These are phyloP conservation scores for Hirtodrosophila duncani DNA, from an alignment of 2,888 invertebrate genomes.

Conservation along the genomic window DNA sequence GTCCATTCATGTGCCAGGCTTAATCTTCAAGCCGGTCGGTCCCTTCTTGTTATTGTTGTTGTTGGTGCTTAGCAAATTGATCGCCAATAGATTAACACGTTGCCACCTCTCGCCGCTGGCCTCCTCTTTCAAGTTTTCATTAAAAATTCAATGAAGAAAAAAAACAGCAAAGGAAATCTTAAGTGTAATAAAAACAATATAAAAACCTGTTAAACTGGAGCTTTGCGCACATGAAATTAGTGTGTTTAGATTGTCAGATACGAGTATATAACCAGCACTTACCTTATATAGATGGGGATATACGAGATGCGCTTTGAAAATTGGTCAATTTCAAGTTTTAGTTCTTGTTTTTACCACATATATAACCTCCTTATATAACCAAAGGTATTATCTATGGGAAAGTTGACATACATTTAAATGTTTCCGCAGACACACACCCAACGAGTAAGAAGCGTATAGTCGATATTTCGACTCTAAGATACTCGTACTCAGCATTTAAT, in stretches of 20 bases:
- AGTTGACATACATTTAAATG: no score
- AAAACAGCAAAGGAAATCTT: slow-evolving; percentile 34
- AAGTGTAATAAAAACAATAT: slow-evolving; percentile 3
- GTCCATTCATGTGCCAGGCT: slow-evolving; percentile 25
- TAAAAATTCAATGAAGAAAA: slow-evolving; percentile 12
- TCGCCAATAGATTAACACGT: slow-evolving; percentile 51
- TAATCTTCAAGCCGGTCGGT: slow-evolving; percentile 43
- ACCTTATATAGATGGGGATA: background rate
- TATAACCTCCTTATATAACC: no score
- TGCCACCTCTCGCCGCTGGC: slow-evolving; percentile 20
- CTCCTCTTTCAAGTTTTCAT: slow-evolving; percentile 32
- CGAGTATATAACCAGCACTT: background rate
- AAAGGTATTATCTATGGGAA: no score
- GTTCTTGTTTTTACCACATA: no score
- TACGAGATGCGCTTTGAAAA: no score
- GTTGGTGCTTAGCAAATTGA: slow-evolving; percentile 47
- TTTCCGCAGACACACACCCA: no score
- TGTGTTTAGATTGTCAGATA: no score
- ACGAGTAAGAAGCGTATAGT: no score
- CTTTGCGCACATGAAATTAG: slow-evolving; percentile 38
- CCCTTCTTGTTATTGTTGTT: slow-evolving; percentile 19
- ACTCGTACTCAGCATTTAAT: no score
- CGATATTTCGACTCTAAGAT: no score
- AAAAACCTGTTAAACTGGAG: slow-evolving; percentile 47
- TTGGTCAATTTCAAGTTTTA: no score